Percentiles rank a stretch among this genome's conserved stretches.
These are phyloP conservation scores for Agapornis canus DNA, from an alignment of 2,797 vertebrate genomes.

Conservation along the genomic window DNA sequence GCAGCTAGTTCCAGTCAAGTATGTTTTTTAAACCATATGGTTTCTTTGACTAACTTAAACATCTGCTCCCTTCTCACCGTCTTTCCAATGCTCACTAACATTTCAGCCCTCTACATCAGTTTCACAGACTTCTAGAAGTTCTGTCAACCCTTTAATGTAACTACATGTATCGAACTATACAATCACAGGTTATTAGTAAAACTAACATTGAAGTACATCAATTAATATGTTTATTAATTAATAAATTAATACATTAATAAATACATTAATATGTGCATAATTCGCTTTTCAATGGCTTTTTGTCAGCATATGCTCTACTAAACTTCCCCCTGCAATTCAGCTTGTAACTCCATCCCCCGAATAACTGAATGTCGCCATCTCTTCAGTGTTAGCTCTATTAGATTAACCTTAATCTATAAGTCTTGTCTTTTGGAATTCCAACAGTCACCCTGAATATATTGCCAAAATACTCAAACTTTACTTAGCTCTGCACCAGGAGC, in stretches of 20 bases:
- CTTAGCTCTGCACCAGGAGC: background rate
- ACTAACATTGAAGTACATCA: background rate
- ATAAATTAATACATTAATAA: too few species aligned
- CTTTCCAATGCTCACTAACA: background rate
- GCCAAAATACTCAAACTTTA: background rate
- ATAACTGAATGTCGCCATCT: background rate
- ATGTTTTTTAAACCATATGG: background rate
- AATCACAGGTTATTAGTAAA: background rate
- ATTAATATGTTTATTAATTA: too few species aligned
- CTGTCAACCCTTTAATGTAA: background rate
- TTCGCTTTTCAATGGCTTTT: background rate
- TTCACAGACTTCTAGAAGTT: background rate
- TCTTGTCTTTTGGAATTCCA: background rate
- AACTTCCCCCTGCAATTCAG: background rate
- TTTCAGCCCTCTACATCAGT: background rate
- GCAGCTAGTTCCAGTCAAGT: background rate
- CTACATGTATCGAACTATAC: fast-evolving
- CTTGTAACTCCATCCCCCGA: background rate
- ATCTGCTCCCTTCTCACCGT: background rate
- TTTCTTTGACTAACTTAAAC: background rate
- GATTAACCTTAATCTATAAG: background rate
- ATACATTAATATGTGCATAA: background rate
- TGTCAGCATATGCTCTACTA: background rate
- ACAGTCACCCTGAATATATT: background rate
- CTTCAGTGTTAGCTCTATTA: background rate